Evolutionary conservation across 2,797 vertebrate species (phyloP), one percentile per base, ranked within the genome.

Genomic region (Ctenopoma multispine): DNA sequence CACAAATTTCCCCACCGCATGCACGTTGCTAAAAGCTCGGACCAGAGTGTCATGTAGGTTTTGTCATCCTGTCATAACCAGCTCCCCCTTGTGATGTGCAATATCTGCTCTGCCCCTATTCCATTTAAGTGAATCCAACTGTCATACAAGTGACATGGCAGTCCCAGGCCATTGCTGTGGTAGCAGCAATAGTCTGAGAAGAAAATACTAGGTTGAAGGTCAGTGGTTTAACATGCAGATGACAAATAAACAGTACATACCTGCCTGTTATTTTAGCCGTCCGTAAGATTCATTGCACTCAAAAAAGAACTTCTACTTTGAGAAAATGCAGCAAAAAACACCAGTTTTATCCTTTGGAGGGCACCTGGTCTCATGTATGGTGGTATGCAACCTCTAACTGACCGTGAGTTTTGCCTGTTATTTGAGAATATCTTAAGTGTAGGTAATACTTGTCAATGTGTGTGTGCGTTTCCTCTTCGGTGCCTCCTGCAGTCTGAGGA

Each of bases 21-120:
- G n/a, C 18, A 27, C 69, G n/a, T 18, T 58, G 63, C 72, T 77
- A 73, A 81, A 77, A 79, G 72, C 59, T 21, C 46, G 8, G 50
- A 66, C 70, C 3, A 1, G 18, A 38, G 43, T 80, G 55, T 77
- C 74, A 17, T 62, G 66, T 58, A 59, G 40, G 57, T 65, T 78
- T 63, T 78, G 82, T 70, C 63, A 69, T 54, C 67, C 57, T 76
- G 69, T 75, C 77, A 84, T 53, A 48, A 44, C 50, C 20, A 36
- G 68, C 53, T 78, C 61, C 61, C 63, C 8, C 63, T 60, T 55
- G 75, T 56, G 23, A 44, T 73, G 64, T 79, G 51, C 59, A 65
- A 58, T 72, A 78, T 38, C 65, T 74, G 38, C 53, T 23, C 24
- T 73, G 50, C 34, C 40, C 65, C 65, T 11, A 31, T 77, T 80